phyloP scores from a whole-genome alignment of 1,140 invertebrate genomes.

The Drosophila funebris region DNA sequence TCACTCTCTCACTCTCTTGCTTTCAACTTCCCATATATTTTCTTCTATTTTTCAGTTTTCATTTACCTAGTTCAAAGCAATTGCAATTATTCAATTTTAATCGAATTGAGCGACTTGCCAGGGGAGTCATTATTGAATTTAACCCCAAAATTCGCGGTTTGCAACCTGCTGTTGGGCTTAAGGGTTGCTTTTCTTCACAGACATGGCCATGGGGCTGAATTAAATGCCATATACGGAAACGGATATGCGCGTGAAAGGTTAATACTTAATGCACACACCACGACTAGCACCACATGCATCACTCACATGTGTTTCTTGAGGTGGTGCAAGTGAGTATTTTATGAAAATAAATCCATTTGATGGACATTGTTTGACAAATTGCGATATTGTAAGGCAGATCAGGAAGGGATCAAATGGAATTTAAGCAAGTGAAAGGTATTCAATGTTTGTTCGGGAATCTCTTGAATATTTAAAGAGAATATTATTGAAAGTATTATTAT shows the following conservation, averaged over 20 bases:
- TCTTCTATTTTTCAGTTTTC: not conserved
- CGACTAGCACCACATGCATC: not conserved
- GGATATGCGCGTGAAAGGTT: conserved; percentile 29
- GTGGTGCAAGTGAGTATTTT: not conserved
- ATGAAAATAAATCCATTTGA: not conserved
- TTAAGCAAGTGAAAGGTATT: too few species aligned
- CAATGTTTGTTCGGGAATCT: too few species aligned
- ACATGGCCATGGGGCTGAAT: not conserved
- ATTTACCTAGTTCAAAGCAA: not conserved
- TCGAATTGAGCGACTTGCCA: conserved; percentile 1
- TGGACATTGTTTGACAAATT: conserved; percentile 7
- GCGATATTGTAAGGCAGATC: not conserved
- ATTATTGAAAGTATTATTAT: too few species aligned
- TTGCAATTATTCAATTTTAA: conserved; percentile 5
- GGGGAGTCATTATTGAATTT: conserved; percentile 6
- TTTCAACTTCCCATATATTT: too few species aligned
- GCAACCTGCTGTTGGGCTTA: not conserved
- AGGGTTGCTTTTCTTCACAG: conserved; percentile 14
- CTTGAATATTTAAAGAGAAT: too few species aligned
- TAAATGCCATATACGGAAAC: conserved; percentile 1
- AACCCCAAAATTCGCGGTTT: not conserved
- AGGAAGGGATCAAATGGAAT: too few species aligned
- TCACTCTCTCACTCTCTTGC: too few species aligned
- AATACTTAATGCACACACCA: not conserved
- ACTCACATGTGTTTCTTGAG: not conserved